Evolutionary conservation across 2,113 vertebrate genomes (phyloP).

Genomic region (Hippopotamus amphibius): DNA sequence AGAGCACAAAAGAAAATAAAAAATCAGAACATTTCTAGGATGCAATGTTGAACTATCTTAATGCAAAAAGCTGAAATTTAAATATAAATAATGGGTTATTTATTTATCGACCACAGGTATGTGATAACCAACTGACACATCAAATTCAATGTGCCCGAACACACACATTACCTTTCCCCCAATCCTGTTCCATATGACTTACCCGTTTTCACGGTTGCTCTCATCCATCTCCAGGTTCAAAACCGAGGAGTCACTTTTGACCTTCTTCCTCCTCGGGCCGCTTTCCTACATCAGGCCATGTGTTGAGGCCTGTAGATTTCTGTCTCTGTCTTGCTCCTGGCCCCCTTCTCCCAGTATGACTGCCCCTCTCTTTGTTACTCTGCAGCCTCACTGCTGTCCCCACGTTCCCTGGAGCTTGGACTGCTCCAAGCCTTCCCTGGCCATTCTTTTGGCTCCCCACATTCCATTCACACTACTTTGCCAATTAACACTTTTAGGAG

Average conservation of each 20-base stretch:
- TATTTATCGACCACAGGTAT: neutral
- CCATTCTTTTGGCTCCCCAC: neutral
- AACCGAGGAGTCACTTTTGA: neutral
- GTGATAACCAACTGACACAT: neutral
- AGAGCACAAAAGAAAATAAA: conserved; percentile 34
- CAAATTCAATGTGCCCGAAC: neutral
- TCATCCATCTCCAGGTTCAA: neutral
- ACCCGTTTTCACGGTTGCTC: neutral
- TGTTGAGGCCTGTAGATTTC: neutral
- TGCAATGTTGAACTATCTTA: neutral
- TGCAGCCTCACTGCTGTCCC: neutral
- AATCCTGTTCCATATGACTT: neutral
- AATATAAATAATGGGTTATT: neutral
- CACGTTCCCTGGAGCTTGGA: rapidly evolving
- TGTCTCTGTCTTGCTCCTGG: neutral
- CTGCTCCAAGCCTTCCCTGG: neutral
- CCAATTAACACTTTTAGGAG: neutral
- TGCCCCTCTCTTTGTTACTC: neutral
- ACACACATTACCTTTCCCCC: neutral
- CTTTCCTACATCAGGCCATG: neutral
- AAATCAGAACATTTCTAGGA: neutral
- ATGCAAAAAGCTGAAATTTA: neutral
- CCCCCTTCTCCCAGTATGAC: neutral
- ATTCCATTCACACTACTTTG: neutral
- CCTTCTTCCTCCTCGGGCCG: neutral